A percentile compares a stretch with the other conserved stretches of the same genome.
phyloP scores from a whole-genome alignment of 2,888 invertebrate genomes.

The Willowsia nigromaculata region DNA sequence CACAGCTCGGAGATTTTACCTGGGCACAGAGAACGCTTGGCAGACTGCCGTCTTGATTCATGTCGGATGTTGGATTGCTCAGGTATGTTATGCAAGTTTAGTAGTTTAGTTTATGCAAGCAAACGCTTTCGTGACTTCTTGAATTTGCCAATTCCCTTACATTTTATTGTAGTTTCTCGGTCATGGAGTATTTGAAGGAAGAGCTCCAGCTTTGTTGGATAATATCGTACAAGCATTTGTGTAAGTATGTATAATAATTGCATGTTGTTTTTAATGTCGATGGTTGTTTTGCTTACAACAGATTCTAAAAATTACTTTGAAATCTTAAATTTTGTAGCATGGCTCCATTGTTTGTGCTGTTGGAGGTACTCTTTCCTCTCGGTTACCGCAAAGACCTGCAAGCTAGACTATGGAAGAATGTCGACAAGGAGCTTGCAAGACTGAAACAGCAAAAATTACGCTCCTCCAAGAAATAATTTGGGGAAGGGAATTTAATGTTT shows the following conservation, averaged over 20 bases:
- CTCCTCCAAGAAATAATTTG: background rate
- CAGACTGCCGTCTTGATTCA: slow-evolving; percentile 69
- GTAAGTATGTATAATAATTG: slow-evolving; percentile 72
- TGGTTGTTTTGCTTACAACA: background rate
- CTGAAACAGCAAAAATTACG: slow-evolving; percentile 63
- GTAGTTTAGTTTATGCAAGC: too few species aligned
- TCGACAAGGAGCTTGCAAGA: slow-evolving; percentile 73
- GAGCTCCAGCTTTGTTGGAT: slow-evolving; percentile 78
- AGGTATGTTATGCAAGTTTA: too few species aligned
- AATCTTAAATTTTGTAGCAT: slow-evolving; percentile 69
- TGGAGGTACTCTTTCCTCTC: slow-evolving; percentile 77
- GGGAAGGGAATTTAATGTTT: background rate
- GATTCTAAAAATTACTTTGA: too few species aligned
- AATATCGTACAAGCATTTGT: slow-evolving; percentile 77
- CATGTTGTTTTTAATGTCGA: too few species aligned
- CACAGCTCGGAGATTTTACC: slow-evolving; percentile 72
- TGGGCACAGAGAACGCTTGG: slow-evolving; percentile 74
- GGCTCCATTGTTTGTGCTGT: slow-evolving; percentile 78
- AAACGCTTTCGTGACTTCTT: background rate
- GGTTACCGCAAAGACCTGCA: slow-evolving; percentile 78
- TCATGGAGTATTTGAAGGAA: slow-evolving; percentile 78
- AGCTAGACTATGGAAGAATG: slow-evolving; percentile 71
- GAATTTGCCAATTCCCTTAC: background rate
- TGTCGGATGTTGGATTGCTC: slow-evolving; percentile 76
- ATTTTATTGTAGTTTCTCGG: slow-evolving; percentile 76